Base-by-base conservation (phyloP, 2,888 invertebrate species). In the Pandemis cinnamomeana region DNA sequence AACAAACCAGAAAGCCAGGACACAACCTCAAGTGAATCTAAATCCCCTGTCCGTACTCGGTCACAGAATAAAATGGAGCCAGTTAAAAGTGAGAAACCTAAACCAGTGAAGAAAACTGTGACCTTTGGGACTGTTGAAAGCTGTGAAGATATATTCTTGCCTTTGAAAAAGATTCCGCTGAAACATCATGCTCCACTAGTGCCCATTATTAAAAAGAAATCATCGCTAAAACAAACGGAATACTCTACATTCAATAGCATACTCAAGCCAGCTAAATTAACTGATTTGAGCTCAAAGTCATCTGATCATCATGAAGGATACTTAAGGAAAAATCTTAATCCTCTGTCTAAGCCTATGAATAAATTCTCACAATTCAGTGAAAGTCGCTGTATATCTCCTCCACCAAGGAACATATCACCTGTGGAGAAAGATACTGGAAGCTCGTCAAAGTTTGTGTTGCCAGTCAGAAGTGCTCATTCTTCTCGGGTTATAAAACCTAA, bases 401-500 rank as follows among this genome's bases (percentile, higher is more conserved):
- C 93, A 64, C 93, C 92, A 53, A 88, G 91, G 78, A 92, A 87
- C 78, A 76, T 84, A 67, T 94, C 94, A 76, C 91, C 91, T 53
- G 78, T 89, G 15, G 92, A 93, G 55, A 92, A 88, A 80, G 92
- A 93, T 55, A 85, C 79, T 80, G 84, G 82, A 11, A 82, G 79
- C 76, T 82, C 86, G 46, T 77, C 95, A 68, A 96, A 96, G 87
- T 97, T 97, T 93, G 95, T 97, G 48, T 90, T 98, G 77, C 98
- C 98, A 20, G 95, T 96, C 64, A 95, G 97, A 81, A 98, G 98
- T 93, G 97, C 96, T 15, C 97, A 98, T 87, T 98, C 98, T 60
- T 97, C 97, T 6, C 95, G 98, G 79, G 97, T 97, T 61, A 98
- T 98, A 71, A 98, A 97, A 87, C 98, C 98, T 58, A 98, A 97